These are phyloP conservation scores for Zapus hudsonius DNA, from an alignment of 2,113 vertebrate genomes.

Conservation along the genomic window DNA sequence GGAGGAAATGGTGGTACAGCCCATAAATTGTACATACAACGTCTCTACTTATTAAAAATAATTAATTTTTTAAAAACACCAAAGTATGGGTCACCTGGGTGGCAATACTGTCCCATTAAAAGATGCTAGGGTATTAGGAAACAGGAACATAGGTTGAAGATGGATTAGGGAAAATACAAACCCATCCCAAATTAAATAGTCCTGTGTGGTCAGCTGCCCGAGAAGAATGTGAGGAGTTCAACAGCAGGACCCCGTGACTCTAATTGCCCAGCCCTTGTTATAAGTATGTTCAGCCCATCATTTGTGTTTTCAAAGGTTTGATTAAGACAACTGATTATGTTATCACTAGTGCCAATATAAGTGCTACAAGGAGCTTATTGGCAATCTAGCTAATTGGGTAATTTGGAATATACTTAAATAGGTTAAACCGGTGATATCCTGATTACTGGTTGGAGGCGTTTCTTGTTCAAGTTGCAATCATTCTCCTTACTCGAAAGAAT, in stretches of 20 bases:
- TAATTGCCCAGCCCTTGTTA: constrained; percentile 19
- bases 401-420: constrained; percentile 71
- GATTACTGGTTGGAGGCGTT: constrained; percentile 70
- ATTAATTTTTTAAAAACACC: no score
- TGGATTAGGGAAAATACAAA: background rate
- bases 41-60: no score
- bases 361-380: constrained; percentile 63
- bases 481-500: constrained; percentile 53
- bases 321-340: constrained; percentile 76
- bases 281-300: constrained; percentile 46
- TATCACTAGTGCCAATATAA: constrained; percentile 60
- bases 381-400: constrained; percentile 58
- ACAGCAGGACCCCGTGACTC: background rate
- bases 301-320: constrained; percentile 74
- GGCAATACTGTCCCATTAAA: background rate
- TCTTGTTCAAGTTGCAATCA: constrained; percentile 66
- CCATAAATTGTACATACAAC: no score
- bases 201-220: background rate
- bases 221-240: constrained; percentile 41
- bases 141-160: background rate
- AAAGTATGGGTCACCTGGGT: background rate
- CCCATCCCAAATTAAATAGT: background rate
- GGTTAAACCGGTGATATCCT: constrained; percentile 72
- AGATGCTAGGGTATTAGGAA: background rate
- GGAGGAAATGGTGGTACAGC: no score